Evolutionary conservation across 2,888 invertebrate species (phyloP).

Genomic region (Brassicogethes aeneus): DNA sequence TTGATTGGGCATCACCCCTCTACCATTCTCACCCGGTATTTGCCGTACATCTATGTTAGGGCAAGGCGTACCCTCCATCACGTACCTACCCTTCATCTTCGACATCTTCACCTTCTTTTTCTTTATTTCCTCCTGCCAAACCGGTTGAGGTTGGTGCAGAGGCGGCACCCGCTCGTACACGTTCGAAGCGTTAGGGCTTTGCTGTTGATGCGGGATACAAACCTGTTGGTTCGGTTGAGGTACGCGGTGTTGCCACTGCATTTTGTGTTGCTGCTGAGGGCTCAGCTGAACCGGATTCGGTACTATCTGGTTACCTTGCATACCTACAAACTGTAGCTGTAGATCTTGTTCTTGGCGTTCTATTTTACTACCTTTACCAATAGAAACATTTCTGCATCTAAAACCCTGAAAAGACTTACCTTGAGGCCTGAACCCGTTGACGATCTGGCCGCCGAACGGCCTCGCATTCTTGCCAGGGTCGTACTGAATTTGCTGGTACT

Average conservation of each 20-base stretch:
- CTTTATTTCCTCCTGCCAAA: slow-evolving; percentile 49
- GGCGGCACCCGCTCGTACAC: slow-evolving; percentile 65
- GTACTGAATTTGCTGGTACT: slow-evolving; percentile 28
- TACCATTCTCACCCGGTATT: slow-evolving; percentile 40
- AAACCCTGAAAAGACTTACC: slow-evolving; percentile 13
- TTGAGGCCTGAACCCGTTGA: slow-evolving; percentile 30
- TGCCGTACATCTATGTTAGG: slow-evolving; percentile 53
- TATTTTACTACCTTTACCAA: no score
- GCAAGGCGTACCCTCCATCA: slow-evolving; percentile 44
- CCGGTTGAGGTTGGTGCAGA: slow-evolving; percentile 51
- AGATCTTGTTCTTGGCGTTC: no score
- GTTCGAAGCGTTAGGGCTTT: slow-evolving; percentile 42
- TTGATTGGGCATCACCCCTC: slow-evolving; percentile 33
- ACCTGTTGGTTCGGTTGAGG: slow-evolving; percentile 27
- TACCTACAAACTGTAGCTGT: not conserved
- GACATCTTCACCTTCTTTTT: slow-evolving; percentile 48
- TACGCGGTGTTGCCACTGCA: slow-evolving; percentile 35
- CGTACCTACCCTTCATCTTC: slow-evolving; percentile 49
- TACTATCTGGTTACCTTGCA: slow-evolving; percentile 44
- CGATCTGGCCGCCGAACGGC: slow-evolving; percentile 25
- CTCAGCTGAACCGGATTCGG: slow-evolving; percentile 13
- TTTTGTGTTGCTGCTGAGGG: slow-evolving; percentile 40
- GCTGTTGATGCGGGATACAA: slow-evolving; percentile 43
- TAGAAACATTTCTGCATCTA: no score
- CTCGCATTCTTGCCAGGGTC: slow-evolving; percentile 34